phyloP scores from a whole-genome alignment of 2,888 invertebrate genomes.

The Scaptomyza caliginosa region DNA sequence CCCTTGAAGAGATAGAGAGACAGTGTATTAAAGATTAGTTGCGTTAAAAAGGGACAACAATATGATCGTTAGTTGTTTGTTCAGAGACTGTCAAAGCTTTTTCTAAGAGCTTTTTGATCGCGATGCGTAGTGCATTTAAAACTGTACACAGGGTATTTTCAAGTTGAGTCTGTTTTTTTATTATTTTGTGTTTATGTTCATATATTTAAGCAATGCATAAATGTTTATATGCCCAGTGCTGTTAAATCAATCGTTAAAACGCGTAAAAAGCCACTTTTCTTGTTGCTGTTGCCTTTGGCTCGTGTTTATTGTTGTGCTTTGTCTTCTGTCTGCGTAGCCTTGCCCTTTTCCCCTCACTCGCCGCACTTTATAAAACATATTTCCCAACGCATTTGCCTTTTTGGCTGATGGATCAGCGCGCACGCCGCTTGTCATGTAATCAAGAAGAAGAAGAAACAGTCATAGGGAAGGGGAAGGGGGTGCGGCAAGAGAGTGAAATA shows the following conservation, averaged over 20 bases:
- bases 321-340: conserved; percentile 15
- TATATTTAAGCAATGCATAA: conserved; percentile 15
- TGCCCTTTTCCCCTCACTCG: background rate
- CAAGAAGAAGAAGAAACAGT: conserved; percentile 24
- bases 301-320: conserved; percentile 64
- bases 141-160: background rate
- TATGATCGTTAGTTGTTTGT: background rate
- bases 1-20: background rate
- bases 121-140: background rate
- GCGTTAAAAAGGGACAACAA: background rate
- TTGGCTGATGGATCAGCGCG: conserved; percentile 70
- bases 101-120: background rate
- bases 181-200: conserved; percentile 14
- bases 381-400: conserved; percentile 13
- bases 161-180: background rate
- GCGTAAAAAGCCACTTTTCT: conserved; percentile 54
- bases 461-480: background rate
- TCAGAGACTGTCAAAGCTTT: background rate
- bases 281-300: conserved; percentile 58
- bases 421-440: conserved; percentile 72
- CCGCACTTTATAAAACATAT: conserved; percentile 1
- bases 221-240: conserved; percentile 58
- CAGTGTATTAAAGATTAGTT: background rate
- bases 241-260: conserved; percentile 77
- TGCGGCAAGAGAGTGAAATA: conserved; percentile 1